Evolutionary conservation across 2,797 vertebrate genomes (phyloP), one percentile per base, ranked within the genome.

Genomic region (Trachurus trachurus): DNA sequence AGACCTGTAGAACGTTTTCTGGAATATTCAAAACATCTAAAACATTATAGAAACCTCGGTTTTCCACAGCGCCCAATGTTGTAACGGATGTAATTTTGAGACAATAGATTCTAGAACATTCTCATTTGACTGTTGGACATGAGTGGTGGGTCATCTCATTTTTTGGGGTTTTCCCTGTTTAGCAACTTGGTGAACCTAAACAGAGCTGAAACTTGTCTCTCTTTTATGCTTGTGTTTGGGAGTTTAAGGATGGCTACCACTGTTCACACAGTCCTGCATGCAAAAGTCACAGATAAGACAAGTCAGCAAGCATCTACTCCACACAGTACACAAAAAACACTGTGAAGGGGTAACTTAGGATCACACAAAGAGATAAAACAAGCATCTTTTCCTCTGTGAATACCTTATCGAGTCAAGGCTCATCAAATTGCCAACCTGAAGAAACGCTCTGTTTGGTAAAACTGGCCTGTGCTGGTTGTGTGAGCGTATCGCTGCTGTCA

Each of bases 221-320:
- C 39, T 9, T 71, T 9, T 71, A 2, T 45, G 47, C 6, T 7
- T 58, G 21, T 22, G 13, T 15, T 22, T 34, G 45, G 40, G 52
- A 57, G 15, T n/a, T 80, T 59, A 50, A 65, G 34, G 60, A 66
- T 9, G 3, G 26, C 54, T 34, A 59, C 62, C 57, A 72, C 76
- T 52, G 71, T 50, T 73, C 64, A 77, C 66, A 58, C 45, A 66
- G 69, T 69, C 82, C 78, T 34, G 64, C 84, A 90, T 90, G 86
- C 86, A 90, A 76, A 80, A 85, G 80, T 82, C 78, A 89, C 87
- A 59, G 66, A 52, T 44, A 54, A 60, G 64, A 85, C 71, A 1
- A 76, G 57, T 53, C 22, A n/a, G 71, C 69, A 37, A 80, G 59
- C 73, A 53, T 67, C 64, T 61, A 70, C 50, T 80, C 61, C 67